Conservation (phyloP, 2,888 invertebrate genomes). For the Seira musarum region DNA sequence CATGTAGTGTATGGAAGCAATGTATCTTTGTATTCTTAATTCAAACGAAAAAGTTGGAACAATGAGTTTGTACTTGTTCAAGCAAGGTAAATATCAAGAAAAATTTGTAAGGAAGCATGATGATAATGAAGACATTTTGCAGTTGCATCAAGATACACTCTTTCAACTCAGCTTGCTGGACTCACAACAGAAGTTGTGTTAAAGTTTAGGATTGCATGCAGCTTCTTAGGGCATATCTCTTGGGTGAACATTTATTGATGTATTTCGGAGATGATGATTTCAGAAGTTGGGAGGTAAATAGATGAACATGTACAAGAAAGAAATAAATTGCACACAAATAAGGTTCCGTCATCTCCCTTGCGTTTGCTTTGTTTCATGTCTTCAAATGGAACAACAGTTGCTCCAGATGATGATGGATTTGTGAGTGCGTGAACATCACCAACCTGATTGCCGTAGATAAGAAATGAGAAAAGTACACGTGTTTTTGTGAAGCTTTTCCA, state of each 20-base stretch:
- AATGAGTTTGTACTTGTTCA: too few relatives aligned
- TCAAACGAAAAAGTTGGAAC: not conserved
- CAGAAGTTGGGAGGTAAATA: conserved; percentile 13
- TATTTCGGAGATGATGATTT: conserved; percentile 57
- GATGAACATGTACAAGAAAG: conserved; percentile 6
- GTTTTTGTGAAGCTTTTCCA: too few relatives aligned
- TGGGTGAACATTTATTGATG: conserved; percentile 57
- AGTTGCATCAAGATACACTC: conserved; percentile 25
- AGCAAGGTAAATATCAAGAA: too few relatives aligned
- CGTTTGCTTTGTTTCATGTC: not conserved
- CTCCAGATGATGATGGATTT: conserved; percentile 57
- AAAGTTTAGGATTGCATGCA: conserved; percentile 33
- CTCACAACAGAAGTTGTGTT: not conserved
- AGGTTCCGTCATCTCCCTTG: not conserved
- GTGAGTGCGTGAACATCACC: conserved; percentile 36
- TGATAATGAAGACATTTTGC: conserved; percentile 55
- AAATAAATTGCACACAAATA: not conserved
- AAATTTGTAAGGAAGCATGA: too few relatives aligned
- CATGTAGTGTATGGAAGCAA: too few relatives aligned
- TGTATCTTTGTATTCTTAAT: too few relatives aligned
- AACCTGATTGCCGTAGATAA: too few relatives aligned
- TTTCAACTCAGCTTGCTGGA: not conserved
- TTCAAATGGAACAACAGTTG: conserved; percentile 38
- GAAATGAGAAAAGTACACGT: too few relatives aligned
- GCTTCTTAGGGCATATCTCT: not conserved